phyloP scores from a whole-genome alignment of 2,113 vertebrate genomes.

The Sinocyclocheilus maitianheensis region DNA sequence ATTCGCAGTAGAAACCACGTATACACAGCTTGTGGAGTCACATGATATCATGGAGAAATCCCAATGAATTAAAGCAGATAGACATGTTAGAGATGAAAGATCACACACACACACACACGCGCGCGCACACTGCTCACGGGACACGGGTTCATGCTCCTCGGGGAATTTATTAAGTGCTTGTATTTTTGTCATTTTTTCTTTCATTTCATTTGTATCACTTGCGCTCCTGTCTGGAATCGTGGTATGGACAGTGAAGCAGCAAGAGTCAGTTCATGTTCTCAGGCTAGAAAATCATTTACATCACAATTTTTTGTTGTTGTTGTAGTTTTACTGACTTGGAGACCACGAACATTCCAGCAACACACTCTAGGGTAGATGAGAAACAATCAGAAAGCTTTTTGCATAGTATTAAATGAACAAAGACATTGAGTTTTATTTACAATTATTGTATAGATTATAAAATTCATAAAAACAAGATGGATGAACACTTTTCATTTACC shows the following conservation, averaged over 20 bases:
- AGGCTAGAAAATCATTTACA: slow-evolving; percentile 88
- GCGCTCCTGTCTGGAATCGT: slow-evolving; percentile 83
- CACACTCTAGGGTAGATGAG: slow-evolving; percentile 83
- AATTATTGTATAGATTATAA: slow-evolving; percentile 98
- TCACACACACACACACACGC: slow-evolving; percentile 62
- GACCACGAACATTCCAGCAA: slow-evolving; percentile 93
- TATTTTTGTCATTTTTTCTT: slow-evolving; percentile 58
- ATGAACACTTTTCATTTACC: slow-evolving; percentile 96
- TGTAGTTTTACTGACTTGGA: slow-evolving; percentile 52
- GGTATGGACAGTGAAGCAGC: slow-evolving; percentile 86
- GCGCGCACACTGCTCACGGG: slow-evolving; percentile 68
- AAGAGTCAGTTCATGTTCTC: slow-evolving; percentile 82
- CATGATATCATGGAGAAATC: neutral
- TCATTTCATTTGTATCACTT: slow-evolving; percentile 74
- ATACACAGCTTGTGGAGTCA: neutral
- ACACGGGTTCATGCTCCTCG: slow-evolving; percentile 92
- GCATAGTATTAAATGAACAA: slow-evolving; percentile 99
- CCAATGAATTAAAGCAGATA: neutral
- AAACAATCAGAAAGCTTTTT: slow-evolving; percentile 97
- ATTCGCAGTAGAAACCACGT: neutral
- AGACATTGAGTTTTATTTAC: slow-evolving; percentile 99
- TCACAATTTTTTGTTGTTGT: slow-evolving; percentile 83
- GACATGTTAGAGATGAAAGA: slow-evolving; percentile 56
- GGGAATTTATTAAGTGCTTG: slow-evolving; percentile 85
- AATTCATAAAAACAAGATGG: slow-evolving; percentile 99